phyloP scores from a whole-genome alignment of 2,888 invertebrate species.

The Drosophila diplacantha region DNA sequence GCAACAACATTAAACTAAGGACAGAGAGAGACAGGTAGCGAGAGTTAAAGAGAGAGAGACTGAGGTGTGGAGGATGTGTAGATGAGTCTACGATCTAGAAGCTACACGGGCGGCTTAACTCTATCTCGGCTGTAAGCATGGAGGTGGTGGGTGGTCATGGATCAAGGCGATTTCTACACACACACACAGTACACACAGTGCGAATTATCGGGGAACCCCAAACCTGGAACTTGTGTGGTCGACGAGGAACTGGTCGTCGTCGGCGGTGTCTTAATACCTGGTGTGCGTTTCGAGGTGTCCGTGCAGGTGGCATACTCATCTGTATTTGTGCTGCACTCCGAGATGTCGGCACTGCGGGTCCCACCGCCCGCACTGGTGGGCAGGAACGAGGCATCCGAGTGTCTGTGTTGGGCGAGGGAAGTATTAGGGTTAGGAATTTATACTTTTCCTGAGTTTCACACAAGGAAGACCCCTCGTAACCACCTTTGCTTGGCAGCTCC shows the following conservation, averaged over 20 bases:
- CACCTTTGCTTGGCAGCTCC: slow-evolving; percentile 61
- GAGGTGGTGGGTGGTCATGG: slow-evolving; percentile 26
- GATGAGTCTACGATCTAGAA: slow-evolving; percentile 16
- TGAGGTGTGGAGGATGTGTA: slow-evolving; percentile 20
- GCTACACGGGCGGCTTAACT: slow-evolving; percentile 34
- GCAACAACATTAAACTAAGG: slow-evolving; percentile 75
- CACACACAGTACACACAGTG: slow-evolving; percentile 31
- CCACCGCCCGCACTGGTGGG: slow-evolving; percentile 25
- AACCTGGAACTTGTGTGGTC: slow-evolving; percentile 79
- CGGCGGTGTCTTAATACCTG: slow-evolving; percentile 79
- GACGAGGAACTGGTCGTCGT: slow-evolving; percentile 78
- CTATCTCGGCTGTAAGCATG: slow-evolving; percentile 34
- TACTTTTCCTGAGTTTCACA: too few relatives aligned
- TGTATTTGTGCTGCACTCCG: slow-evolving; percentile 90
- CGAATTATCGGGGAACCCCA: slow-evolving; percentile 56
- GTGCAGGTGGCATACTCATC: slow-evolving; percentile 94
- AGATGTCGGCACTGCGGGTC: slow-evolving; percentile 84
- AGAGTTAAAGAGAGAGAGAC: slow-evolving; percentile 15
- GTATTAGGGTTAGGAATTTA: too few relatives aligned
- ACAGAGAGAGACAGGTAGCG: slow-evolving; percentile 45
- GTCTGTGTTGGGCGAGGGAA: slow-evolving; percentile 27
- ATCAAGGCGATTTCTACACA: slow-evolving; percentile 37
- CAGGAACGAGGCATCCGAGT: slow-evolving; percentile 60
- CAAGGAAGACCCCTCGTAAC: background rate
- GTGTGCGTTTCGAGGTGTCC: slow-evolving; percentile 83